A percentile compares a stretch with the other conserved stretches of the same genome.
Evolutionary conservation across 2,888 invertebrate species (phyloP).

Genomic region (Gortyna flavago): DNA sequence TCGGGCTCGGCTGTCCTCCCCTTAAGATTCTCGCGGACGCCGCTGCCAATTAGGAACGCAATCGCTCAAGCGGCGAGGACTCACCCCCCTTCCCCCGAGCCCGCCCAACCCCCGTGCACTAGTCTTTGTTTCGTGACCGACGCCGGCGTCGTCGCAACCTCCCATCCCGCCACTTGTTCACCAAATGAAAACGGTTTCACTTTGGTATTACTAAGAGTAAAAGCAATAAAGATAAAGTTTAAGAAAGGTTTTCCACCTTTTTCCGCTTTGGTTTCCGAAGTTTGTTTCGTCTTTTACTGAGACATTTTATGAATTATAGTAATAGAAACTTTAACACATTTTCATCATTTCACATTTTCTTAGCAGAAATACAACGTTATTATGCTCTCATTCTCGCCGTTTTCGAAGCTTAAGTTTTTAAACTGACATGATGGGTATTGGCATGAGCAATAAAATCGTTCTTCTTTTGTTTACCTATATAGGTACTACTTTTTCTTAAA

Average conservation of each 20-base stretch:
- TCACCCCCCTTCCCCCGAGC: conserved; percentile 68
- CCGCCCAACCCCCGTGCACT: conserved; percentile 75
- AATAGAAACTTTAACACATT: conserved; percentile 40
- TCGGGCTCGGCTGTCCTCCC: conserved; percentile 87
- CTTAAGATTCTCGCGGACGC: conserved; percentile 91
- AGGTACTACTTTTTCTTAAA: too few species aligned
- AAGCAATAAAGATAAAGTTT: conserved; percentile 82
- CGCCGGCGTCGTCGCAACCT: conserved; percentile 74
- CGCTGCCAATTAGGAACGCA: conserved; percentile 90
- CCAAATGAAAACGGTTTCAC: conserved; percentile 89
- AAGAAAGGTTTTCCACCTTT: conserved; percentile 79
- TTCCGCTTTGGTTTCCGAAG: conserved; percentile 74
- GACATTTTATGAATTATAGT: conserved; percentile 55
- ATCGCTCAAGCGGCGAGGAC: conserved; percentile 88
- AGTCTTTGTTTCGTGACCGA: conserved; percentile 85
- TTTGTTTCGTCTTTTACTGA: conserved; percentile 69
- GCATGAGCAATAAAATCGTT: not conserved
- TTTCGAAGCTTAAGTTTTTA: not conserved
- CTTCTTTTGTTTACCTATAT: not conserved
- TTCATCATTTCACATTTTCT: conserved; percentile 15
- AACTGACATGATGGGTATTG: not conserved
- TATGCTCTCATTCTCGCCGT: not conserved
- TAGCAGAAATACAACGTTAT: conserved; percentile 1
- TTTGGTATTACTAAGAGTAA: conserved; percentile 82
- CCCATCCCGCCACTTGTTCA: conserved; percentile 82